Conservation (phyloP, 1,140 invertebrate genomes). For the Eueides isabella region DNA sequence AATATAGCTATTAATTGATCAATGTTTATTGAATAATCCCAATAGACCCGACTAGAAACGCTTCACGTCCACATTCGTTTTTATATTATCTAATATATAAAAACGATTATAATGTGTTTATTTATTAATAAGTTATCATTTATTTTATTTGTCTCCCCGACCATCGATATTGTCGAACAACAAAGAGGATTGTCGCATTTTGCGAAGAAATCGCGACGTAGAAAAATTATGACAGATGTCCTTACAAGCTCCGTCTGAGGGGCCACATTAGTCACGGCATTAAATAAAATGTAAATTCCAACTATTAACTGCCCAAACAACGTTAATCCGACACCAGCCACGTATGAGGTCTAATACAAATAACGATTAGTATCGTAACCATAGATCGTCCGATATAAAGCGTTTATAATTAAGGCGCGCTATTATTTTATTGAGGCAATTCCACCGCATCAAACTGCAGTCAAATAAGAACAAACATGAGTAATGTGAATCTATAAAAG, state of each 20-base stretch:
- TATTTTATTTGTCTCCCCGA: slow-evolving; percentile 50
- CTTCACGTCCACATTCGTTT: neutral
- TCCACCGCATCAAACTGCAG: slow-evolving; percentile 65
- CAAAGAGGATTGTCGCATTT: slow-evolving; percentile 73
- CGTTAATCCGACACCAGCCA: slow-evolving; percentile 50
- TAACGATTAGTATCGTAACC: slow-evolving; percentile 41
- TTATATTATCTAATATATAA: slow-evolving; percentile 41
- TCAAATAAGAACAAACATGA: slow-evolving; percentile 80
- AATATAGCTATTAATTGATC: slow-evolving; percentile 63
- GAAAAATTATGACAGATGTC: slow-evolving; percentile 81
- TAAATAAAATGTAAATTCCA: slow-evolving; percentile 69
- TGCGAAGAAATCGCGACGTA: slow-evolving; percentile 77
- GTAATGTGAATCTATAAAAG: slow-evolving; percentile 80
- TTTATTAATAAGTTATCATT: slow-evolving; percentile 61
- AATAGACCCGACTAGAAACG: neutral
- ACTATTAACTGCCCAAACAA: slow-evolving; percentile 60
- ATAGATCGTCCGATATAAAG: slow-evolving; percentile 47
- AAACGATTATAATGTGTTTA: slow-evolving; percentile 51
- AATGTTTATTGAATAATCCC: slow-evolving; percentile 33
- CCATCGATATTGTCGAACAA: slow-evolving; percentile 54
- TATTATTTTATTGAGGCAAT: slow-evolving; percentile 73
- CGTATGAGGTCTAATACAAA: slow-evolving; percentile 50
- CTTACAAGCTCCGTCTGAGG: slow-evolving; percentile 50
- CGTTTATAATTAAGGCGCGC: slow-evolving; percentile 57
- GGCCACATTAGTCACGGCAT: slow-evolving; percentile 70